These are phyloP conservation scores for Poecilus cupreus DNA, from an alignment of 2,888 invertebrate species.

Conservation along the genomic window DNA sequence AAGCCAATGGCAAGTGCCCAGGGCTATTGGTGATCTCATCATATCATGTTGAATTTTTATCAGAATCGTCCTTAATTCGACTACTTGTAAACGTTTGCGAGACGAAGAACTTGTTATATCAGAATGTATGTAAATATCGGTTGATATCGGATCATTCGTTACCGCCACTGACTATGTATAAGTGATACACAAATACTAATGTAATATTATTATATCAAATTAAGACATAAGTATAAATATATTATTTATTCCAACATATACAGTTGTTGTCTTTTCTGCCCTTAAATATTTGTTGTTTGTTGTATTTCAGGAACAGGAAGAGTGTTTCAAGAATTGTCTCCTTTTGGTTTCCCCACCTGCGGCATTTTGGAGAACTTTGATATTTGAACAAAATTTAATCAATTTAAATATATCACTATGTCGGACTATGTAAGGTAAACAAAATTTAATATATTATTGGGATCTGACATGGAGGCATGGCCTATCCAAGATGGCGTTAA, in stretches of 20 bases:
- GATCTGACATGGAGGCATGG: too few relatives aligned
- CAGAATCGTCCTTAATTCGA: constrained; percentile 1
- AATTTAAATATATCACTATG: too few relatives aligned
- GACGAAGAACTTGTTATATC: constrained; percentile 45
- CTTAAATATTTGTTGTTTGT: background rate
- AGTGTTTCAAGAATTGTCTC: too few relatives aligned
- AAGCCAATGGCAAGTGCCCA: background rate
- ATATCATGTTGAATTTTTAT: constrained; percentile 52
- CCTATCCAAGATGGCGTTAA: too few relatives aligned
- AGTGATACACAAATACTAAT: constrained; percentile 65
- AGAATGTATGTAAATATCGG: constrained; percentile 52
- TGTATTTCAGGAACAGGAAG: background rate
- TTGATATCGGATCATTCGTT: constrained; percentile 49
- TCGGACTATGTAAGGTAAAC: too few relatives aligned
- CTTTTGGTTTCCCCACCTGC: too few relatives aligned
- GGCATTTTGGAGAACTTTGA: too few relatives aligned
- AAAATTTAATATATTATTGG: too few relatives aligned
- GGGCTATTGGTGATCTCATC: constrained; percentile 42
- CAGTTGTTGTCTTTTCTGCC: background rate
- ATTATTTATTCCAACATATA: constrained; percentile 69
- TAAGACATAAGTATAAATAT: constrained; percentile 69
- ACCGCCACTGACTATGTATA: constrained; percentile 63
- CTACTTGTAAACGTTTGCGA: constrained; percentile 31
- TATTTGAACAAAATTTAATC: too few relatives aligned
- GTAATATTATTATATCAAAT: constrained; percentile 68